phyloP scores from a whole-genome alignment of 2,888 invertebrate species.

The Harpagoxenus sublaevis region DNA sequence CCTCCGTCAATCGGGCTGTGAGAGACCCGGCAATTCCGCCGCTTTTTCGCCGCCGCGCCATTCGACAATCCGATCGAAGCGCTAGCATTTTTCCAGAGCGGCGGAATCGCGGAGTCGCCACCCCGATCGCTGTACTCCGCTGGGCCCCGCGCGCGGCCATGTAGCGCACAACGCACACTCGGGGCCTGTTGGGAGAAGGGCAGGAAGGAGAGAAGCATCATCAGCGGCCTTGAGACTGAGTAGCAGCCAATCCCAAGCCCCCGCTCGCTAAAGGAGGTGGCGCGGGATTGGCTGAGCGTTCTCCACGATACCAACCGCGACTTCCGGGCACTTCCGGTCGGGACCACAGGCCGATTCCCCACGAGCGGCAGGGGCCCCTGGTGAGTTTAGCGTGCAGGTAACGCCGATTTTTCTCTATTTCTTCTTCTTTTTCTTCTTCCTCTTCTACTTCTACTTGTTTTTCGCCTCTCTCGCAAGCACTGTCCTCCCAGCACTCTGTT shows the following conservation, averaged over 20 bases:
- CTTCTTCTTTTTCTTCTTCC: slow-evolving; percentile 32
- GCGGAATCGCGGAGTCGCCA: slow-evolving; percentile 65
- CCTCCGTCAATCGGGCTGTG: slow-evolving; percentile 48
- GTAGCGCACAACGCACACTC: slow-evolving; percentile 67
- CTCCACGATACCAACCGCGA: slow-evolving; percentile 67
- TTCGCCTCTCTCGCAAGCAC: slow-evolving; percentile 59
- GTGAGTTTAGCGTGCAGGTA: slow-evolving; percentile 72
- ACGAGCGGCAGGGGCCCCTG: slow-evolving; percentile 57
- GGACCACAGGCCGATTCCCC: slow-evolving; percentile 64
- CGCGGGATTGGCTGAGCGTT: slow-evolving; percentile 73
- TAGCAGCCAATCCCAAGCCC: slow-evolving; percentile 75
- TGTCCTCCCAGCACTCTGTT: slow-evolving; percentile 54
- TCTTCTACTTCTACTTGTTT: slow-evolving; percentile 47
- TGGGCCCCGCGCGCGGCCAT: slow-evolving; percentile 52
- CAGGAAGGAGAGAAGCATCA: slow-evolving; percentile 78
- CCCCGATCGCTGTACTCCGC: slow-evolving; percentile 49
- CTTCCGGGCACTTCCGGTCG: slow-evolving; percentile 73
- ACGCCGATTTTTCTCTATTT: slow-evolving; percentile 58
- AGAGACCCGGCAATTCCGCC: slow-evolving; percentile 55
- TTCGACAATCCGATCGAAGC: slow-evolving; percentile 53
- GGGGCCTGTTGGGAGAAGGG: slow-evolving; percentile 82
- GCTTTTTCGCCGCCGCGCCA: slow-evolving; percentile 42
- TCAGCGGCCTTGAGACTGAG: slow-evolving; percentile 75
- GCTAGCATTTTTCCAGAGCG: slow-evolving; percentile 51
- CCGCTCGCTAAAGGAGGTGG: slow-evolving; percentile 61